Evolutionary conservation across 2,888 invertebrate genomes (phyloP).

Genomic region (Pilophorus perplexus): DNA sequence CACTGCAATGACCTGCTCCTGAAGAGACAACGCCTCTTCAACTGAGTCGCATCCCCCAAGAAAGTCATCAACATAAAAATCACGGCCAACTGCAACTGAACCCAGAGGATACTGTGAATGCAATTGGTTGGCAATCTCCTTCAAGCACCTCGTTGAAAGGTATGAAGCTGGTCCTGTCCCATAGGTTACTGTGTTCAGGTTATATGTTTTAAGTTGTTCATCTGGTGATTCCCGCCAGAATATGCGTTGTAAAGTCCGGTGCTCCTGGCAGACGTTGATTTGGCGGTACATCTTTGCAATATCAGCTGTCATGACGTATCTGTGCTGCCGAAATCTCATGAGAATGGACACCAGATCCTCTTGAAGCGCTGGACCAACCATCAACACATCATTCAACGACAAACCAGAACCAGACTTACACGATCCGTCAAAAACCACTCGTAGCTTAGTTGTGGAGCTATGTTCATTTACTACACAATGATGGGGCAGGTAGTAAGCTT

Average conservation of each 20-base stretch:
- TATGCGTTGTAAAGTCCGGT: constrained; percentile 47
- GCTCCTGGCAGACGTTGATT: constrained; percentile 41
- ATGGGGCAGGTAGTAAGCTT: constrained; percentile 50
- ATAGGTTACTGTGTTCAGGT: constrained; percentile 48
- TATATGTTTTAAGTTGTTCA: constrained; percentile 42
- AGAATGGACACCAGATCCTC: constrained; percentile 33
- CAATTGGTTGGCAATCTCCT: not conserved
- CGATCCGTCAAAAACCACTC: constrained; percentile 51
- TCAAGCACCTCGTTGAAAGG: not conserved
- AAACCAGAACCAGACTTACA: constrained; percentile 44
- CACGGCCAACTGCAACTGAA: not conserved
- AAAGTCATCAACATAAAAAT: not conserved
- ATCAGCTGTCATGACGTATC: constrained; percentile 41
- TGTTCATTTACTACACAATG: constrained; percentile 48
- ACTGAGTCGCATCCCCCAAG: not conserved
- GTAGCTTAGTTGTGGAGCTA: constrained; percentile 49
- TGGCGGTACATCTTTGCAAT: constrained; percentile 49
- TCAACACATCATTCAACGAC: constrained; percentile 40
- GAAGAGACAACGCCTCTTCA: not conserved
- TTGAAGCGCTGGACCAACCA: constrained; percentile 40
- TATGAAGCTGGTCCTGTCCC: constrained; percentile 30
- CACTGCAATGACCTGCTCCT: not conserved
- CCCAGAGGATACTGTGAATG: not conserved
- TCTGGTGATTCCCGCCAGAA: constrained; percentile 47
- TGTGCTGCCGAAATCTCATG: constrained; percentile 30